phyloP scores from a whole-genome alignment of 1,140 invertebrate species.

The Drosophila pachea region DNA sequence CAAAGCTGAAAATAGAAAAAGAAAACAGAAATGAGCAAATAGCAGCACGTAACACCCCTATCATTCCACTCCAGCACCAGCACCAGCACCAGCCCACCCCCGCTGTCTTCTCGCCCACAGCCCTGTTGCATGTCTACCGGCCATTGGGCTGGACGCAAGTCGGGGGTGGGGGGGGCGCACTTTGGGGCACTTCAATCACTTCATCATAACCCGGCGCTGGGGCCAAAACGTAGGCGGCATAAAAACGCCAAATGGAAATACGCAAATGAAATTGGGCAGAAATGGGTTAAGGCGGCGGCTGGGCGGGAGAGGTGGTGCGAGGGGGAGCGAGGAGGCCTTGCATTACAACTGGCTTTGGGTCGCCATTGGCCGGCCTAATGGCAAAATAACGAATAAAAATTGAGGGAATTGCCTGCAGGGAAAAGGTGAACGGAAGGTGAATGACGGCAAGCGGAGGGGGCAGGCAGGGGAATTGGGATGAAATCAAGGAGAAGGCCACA shows the following conservation, averaged over 20 bases:
- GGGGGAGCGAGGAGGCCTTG: not conserved
- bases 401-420: constrained; percentile 57
- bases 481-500: constrained; percentile 14
- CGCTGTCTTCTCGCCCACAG: not conserved
- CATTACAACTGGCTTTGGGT: constrained; percentile 4
- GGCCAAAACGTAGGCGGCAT: constrained; percentile 46
- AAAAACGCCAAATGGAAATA: constrained; percentile 51
- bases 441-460: not conserved
- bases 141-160: constrained; percentile 50
- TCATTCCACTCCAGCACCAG: no score
- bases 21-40: constrained; percentile 38
- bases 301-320: not conserved
- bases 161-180: not conserved
- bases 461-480: not conserved
- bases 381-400: constrained; percentile 70
- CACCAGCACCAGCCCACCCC: no score
- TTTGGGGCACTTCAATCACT: constrained; percentile 65
- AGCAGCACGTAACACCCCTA: constrained; percentile 54
- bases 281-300: constrained; percentile 17
- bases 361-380: constrained; percentile 53
- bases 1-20: constrained; percentile 35
- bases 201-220: constrained; percentile 54
- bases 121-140: constrained; percentile 62
- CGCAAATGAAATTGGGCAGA: constrained; percentile 52
- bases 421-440: constrained; percentile 2